Conservation (phyloP, 2,113 vertebrate genomes). For the Rhineura floridana region DNA sequence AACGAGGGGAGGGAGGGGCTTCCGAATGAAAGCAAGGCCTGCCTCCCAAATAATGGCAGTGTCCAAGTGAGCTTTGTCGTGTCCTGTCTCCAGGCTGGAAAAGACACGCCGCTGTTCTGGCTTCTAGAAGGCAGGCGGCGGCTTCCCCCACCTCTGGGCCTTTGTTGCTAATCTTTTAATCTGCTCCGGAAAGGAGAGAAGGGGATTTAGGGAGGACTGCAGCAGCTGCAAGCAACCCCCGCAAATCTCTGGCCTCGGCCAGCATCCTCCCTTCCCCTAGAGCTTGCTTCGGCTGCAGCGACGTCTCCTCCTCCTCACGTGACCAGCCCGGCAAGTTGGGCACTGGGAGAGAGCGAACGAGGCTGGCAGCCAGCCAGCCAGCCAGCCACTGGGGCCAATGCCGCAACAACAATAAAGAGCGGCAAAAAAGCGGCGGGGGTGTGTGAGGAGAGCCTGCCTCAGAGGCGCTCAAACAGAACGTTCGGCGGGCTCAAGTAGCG, state of each 20-base stretch:
- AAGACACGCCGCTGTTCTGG: neutral
- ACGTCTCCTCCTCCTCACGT: conserved; percentile 1
- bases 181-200: neutral
- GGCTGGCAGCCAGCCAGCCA: neutral
- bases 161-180: neutral
- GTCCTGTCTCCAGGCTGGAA: neutral
- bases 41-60: neutral
- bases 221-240: conserved; percentile 1
- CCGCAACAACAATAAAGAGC: conserved; percentile 16
- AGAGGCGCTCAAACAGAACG: neutral
- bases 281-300: neutral
- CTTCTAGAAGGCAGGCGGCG: neutral
- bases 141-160: no score
- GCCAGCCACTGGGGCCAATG: neutral
- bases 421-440: neutral
- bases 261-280: neutral
- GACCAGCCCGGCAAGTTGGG: conserved; percentile 30
- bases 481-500: neutral
- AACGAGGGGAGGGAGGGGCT: no score
- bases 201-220: neutral
- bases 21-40: neutral
- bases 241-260: neutral
- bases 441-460: neutral
- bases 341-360: neutral
- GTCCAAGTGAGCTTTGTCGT: neutral